These are phyloP conservation scores for Phortica okadai DNA, from an alignment of 2,888 invertebrate species.

Conservation along the genomic window DNA sequence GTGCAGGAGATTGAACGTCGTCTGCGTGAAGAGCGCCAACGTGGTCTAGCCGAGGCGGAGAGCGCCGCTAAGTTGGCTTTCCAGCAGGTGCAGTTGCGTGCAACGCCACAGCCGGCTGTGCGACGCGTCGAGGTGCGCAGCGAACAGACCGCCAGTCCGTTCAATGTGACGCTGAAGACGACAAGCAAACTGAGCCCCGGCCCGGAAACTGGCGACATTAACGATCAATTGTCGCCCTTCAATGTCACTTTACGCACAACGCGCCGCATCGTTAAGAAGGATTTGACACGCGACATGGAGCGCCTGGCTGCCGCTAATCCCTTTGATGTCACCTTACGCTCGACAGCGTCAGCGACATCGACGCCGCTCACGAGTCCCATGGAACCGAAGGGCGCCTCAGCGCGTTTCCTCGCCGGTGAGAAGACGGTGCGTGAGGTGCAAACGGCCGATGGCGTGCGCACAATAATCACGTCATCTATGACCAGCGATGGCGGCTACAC, in stretches of 20 bases:
- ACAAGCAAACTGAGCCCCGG: constrained; percentile 69
- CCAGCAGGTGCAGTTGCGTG: constrained; percentile 80
- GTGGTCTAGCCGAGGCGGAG: constrained; percentile 77
- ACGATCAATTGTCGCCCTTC: constrained; percentile 65
- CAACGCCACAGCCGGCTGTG: constrained; percentile 78
- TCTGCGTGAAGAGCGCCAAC: constrained; percentile 78
- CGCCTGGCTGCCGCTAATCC: constrained; percentile 53
- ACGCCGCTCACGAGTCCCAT: constrained; percentile 58
- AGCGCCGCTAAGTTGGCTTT: constrained; percentile 76
- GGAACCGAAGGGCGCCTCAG: constrained; percentile 81
- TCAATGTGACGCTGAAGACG: constrained; percentile 78
- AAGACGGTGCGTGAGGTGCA: constrained; percentile 80
- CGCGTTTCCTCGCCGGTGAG: constrained; percentile 85
- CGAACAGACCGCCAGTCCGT: constrained; percentile 62
- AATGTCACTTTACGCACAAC: constrained; percentile 69
- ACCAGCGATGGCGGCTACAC: constrained; percentile 70
- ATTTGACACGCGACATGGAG: constrained; percentile 60
- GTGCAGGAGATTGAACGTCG: constrained; percentile 81
- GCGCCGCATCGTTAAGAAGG: constrained; percentile 52
- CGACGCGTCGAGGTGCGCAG: constrained; percentile 74
- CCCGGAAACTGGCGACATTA: constrained; percentile 57
- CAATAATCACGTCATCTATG: constrained; percentile 74
- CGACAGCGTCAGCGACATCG: constrained; percentile 39
- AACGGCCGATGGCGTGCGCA: constrained; percentile 72
- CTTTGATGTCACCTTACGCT: constrained; percentile 56